Evolutionary conservation across 1,140 invertebrate species (phyloP).

Genomic region (Ceratina australensis): DNA sequence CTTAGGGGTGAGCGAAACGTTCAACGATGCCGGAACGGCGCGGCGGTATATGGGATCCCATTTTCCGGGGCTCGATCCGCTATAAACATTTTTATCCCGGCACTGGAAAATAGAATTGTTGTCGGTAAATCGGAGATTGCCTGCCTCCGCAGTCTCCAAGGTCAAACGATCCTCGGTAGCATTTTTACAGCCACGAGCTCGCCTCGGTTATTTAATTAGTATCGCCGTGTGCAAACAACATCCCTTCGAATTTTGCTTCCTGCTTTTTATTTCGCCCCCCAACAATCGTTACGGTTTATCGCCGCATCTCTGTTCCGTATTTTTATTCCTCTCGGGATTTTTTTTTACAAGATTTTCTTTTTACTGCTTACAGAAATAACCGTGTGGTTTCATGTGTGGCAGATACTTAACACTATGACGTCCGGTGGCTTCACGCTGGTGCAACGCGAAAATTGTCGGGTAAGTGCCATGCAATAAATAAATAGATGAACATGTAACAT

Average conservation of each 20-base stretch:
- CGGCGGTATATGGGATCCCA: not conserved
- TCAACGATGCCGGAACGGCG: not conserved
- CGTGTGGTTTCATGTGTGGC: no score
- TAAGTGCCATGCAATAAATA: no score
- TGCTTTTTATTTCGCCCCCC: not conserved
- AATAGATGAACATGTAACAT: no score
- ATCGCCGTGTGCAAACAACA: not conserved
- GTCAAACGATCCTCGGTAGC: not conserved
- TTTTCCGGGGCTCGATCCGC: not conserved
- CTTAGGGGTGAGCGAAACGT: no score
- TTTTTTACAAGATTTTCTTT: not conserved
- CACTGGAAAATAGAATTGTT: conserved; percentile 23
- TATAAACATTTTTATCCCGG: conserved; percentile 16
- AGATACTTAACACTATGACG: no score
- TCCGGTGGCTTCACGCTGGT: no score
- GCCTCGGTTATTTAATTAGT: conserved; percentile 16
- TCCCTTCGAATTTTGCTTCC: not conserved
- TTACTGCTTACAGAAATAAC: no score
- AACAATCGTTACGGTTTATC: not conserved
- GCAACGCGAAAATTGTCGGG: no score
- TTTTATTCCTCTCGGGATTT: not conserved
- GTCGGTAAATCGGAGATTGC: conserved; percentile 17
- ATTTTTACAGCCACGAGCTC: not conserved
- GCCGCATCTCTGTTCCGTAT: not conserved
- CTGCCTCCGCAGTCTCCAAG: conserved; percentile 1